These are phyloP conservation scores for Allygus modestus DNA, from an alignment of 2,888 invertebrate species.

Conservation along the genomic window DNA sequence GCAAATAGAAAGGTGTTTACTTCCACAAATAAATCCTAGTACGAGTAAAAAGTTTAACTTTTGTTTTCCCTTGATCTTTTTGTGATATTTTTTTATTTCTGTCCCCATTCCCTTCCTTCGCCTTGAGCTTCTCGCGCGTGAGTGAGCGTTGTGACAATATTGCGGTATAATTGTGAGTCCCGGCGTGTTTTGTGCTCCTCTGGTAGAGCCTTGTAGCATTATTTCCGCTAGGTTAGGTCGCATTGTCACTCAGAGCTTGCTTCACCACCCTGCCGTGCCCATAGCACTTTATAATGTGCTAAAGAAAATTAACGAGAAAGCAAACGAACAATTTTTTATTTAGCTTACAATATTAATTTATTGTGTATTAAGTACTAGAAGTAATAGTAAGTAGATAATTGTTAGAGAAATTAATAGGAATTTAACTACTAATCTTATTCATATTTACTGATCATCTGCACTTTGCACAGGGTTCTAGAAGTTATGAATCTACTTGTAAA, in stretches of 20 bases:
- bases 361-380: too few relatives aligned
- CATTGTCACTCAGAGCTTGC: conserved; percentile 8
- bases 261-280: neutral
- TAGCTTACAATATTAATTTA: too few relatives aligned
- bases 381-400: too few relatives aligned
- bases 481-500: too few relatives aligned
- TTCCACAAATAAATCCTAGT: too few relatives aligned
- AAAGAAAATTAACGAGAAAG: neutral
- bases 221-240: conserved; percentile 8
- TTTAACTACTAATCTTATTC: too few relatives aligned
- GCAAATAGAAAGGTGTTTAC: too few relatives aligned
- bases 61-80: neutral
- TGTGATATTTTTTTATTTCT: neutral
- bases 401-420: too few relatives aligned
- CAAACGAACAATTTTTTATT: too few relatives aligned
- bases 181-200: conserved; percentile 2
- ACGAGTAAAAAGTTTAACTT: too few relatives aligned
- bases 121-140: neutral
- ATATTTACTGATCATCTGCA: too few relatives aligned
- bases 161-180: conserved; percentile 15
- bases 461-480: too few relatives aligned
- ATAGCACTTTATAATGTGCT: neutral
- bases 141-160: conserved; percentile 9
- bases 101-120: neutral
- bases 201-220: neutral